phyloP scores from a whole-genome alignment of 1,140 invertebrate species.

The Diorhabda elongata region DNA sequence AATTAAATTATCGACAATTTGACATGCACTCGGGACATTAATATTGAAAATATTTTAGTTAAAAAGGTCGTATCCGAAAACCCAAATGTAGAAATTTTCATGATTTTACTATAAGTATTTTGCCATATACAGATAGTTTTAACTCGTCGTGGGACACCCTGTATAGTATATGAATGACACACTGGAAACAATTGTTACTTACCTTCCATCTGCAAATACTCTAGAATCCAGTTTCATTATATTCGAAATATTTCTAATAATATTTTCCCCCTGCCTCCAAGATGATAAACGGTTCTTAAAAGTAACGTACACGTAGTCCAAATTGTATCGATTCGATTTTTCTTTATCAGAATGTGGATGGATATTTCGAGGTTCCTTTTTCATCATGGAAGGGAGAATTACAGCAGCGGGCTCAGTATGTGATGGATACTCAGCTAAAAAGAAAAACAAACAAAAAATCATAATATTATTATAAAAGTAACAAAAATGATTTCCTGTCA shows the following conservation, averaged over 20 bases:
- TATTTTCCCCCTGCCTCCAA: constrained; percentile 56
- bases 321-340: constrained; percentile 61
- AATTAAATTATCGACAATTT: too few relatives aligned
- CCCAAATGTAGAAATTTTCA: too few relatives aligned
- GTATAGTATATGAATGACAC: too few relatives aligned
- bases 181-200: constrained; percentile 26
- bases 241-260: constrained; percentile 57
- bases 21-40: too few relatives aligned
- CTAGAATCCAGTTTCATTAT: constrained; percentile 58
- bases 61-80: too few relatives aligned
- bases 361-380: constrained; percentile 48
- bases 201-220: constrained; percentile 53
- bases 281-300: constrained; percentile 56
- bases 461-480: too few relatives aligned
- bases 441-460: constrained; percentile 2
- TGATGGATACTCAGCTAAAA: neutral
- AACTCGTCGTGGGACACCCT: too few relatives aligned
- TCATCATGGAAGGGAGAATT: constrained; percentile 43
- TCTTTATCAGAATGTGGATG: constrained; percentile 46
- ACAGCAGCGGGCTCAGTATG: constrained; percentile 10
- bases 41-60: too few relatives aligned
- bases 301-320: constrained; percentile 67
- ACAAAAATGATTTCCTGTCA: too few relatives aligned
- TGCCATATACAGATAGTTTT: too few relatives aligned
- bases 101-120: too few relatives aligned